Evolutionary conservation across 2,888 invertebrate genomes (phyloP).

Genomic region (Ichneumon xanthorius): DNA sequence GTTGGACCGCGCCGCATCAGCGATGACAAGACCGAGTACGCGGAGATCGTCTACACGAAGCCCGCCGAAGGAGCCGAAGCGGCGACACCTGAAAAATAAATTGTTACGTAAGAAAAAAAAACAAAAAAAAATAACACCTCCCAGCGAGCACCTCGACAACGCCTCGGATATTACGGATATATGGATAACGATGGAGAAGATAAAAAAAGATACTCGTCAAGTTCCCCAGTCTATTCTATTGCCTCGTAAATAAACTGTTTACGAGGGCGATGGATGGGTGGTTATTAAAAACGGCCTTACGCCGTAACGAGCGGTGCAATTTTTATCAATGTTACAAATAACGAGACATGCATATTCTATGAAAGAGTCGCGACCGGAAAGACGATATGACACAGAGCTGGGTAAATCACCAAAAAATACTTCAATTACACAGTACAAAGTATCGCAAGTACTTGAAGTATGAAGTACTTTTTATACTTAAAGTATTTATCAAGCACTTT

Average conservation of each 20-base stretch:
- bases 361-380: conserved; percentile 4
- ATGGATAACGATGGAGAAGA: background rate
- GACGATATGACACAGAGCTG: background rate
- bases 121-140: background rate
- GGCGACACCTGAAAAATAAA: conserved; percentile 74
- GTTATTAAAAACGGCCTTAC: conserved; percentile 55
- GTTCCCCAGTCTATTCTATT: conserved; percentile 10
- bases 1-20: conserved; percentile 81
- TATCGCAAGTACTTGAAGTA: too few species aligned
- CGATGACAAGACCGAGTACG: conserved; percentile 91
- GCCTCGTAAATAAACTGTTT: conserved; percentile 4
- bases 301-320: conserved; percentile 65
- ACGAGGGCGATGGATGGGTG: background rate
- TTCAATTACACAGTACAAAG: too few species aligned
- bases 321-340: conserved; percentile 56
- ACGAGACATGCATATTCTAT: conserved; percentile 30
- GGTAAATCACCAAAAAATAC: too few species aligned
- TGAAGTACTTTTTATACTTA: too few species aligned
- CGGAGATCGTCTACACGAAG: conserved; percentile 92
- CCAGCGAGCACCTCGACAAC: conserved; percentile 50
- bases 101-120: background rate
- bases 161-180: conserved; percentile 30
- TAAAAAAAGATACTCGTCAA: conserved; percentile 38
- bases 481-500: too few species aligned
- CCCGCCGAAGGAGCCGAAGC: conserved; percentile 82